phyloP scores from a whole-genome alignment of 2,888 invertebrate genomes.

The Lasioglossum villosulum region DNA sequence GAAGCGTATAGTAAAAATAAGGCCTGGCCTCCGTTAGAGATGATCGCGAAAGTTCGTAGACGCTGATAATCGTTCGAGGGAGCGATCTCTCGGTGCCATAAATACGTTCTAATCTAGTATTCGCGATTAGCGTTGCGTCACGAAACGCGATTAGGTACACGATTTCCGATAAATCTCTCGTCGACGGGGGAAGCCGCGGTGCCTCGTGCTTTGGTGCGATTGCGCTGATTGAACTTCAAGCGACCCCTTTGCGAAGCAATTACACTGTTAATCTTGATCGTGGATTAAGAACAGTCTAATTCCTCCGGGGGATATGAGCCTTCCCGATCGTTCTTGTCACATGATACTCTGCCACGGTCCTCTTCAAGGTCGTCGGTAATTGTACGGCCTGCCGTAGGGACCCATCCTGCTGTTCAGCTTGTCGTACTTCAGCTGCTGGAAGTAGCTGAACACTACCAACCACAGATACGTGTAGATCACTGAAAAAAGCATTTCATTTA shows the following conservation, averaged over 20 bases:
- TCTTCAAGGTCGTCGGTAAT: slow-evolving; percentile 79
- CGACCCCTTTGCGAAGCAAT: slow-evolving; percentile 14
- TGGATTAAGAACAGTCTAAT: slow-evolving; percentile 11
- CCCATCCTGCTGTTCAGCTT: slow-evolving; percentile 79
- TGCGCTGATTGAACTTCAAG: slow-evolving; percentile 10
- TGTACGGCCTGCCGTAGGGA: slow-evolving; percentile 82
- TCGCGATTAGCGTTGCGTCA: slow-evolving; percentile 3
- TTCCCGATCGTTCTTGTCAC: neutral
- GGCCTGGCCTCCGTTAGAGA: neutral
- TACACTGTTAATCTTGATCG: slow-evolving; percentile 10
- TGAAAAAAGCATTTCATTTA: slow-evolving; percentile 20
- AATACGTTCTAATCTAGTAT: slow-evolving; percentile 32
- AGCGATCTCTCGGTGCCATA: neutral
- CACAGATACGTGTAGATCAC: slow-evolving; percentile 88
- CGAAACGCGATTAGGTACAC: slow-evolving; percentile 6
- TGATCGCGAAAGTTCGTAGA: neutral
- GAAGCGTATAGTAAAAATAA: neutral
- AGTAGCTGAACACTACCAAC: slow-evolving; percentile 94
- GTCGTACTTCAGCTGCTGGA: slow-evolving; percentile 87
- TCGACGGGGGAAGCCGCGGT: neutral
- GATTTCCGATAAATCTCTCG: slow-evolving; percentile 19
- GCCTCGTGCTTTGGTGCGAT: slow-evolving; percentile 47
- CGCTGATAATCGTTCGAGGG: slow-evolving; percentile 19
- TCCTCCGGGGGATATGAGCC: neutral
- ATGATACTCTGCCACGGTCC: neutral